Evolutionary conservation across 2,888 invertebrate species (phyloP).

Genomic region (Stenotaenia linearis): DNA sequence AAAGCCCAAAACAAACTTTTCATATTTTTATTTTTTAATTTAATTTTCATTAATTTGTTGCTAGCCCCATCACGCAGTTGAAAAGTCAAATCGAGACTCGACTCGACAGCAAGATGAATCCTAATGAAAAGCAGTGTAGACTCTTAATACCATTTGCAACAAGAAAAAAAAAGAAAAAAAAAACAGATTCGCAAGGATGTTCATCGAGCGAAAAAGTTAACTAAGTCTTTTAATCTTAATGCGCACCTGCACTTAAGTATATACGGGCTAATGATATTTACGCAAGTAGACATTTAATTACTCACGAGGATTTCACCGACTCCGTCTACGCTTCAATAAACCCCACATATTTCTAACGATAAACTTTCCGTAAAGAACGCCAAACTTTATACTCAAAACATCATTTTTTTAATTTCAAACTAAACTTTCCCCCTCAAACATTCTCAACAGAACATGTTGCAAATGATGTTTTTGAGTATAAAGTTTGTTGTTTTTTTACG

Average conservation of each 20-base stretch:
- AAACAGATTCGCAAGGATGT: not conserved
- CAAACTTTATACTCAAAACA: not conserved
- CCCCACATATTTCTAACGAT: not conserved
- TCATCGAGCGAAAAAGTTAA: constrained; percentile 19
- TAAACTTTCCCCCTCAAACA: not conserved
- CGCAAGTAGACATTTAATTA: constrained; percentile 15
- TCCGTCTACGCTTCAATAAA: not conserved
- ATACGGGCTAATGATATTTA: constrained; percentile 8
- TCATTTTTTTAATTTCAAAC: not conserved
- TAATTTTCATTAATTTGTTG: constrained; percentile 2
- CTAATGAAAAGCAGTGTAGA: constrained; percentile 19
- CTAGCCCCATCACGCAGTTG: not conserved
- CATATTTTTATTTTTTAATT: too few relatives aligned
- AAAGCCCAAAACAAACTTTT: too few relatives aligned
- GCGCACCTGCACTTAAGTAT: constrained; percentile 11
- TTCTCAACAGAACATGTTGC: too few relatives aligned
- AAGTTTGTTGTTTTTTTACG: too few relatives aligned
- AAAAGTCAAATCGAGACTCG: constrained; percentile 3
- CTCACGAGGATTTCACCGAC: not conserved
- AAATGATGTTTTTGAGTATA: too few relatives aligned
- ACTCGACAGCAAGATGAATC: constrained; percentile 7
- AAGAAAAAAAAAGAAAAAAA: constrained; percentile 13
- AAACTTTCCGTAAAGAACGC: not conserved
- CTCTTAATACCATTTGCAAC: constrained; percentile 14
- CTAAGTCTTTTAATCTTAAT: constrained; percentile 19